Base-by-base conservation (phyloP, 1,140 invertebrate species). In the Yoshiicerus persimilis region DNA sequence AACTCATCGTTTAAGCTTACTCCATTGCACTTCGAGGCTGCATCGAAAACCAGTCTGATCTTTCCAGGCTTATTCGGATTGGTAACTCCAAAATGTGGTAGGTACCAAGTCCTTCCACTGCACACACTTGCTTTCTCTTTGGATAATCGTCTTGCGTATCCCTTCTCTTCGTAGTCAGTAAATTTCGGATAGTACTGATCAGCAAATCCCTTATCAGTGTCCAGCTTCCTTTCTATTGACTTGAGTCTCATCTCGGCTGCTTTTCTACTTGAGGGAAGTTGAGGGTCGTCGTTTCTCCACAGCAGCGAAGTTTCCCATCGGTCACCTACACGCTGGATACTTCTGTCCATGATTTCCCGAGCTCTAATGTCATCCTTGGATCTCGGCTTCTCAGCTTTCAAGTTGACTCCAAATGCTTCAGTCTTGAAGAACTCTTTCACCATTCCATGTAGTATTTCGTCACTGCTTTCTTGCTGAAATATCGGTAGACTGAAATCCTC, bases 1-100 rank as follows among this genome's bases (percentile, higher is more conserved):
- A 90, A 25, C 0, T 13, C 23, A 23, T 86, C 84, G 34, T 90
- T 91, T 0, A 91, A 56, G 10, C 41, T 84, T 8, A 34, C 34
- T 3, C 90, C 90, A n/a, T 64, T 5, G 13, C 16, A n/a, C 13
- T 84, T 16, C 4, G 88, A 84, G 0, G 90, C 88, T 5, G 87
- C 62, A 86, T 91, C 90, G 41, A 91, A 91, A 0, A 91, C 90
- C 4, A 91, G 25, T 1, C 90, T 41, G 3, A 89, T 27, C 38
- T 91, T 91, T 36, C 66, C 87, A 1, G 85, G 84, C 27, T 89
- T 87, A 11, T 86, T 86, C 0, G 88, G 86, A 20, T 91, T 16
- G 1, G 32, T 20, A 0, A 89, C 90, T n/a, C 86, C 88, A 34
- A 90, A 88, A 47, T 91, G 90, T 2, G 90, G 90, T 0, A 91